Conservation (phyloP, 30 jellyfish, hydroid and myxozoan species). For the Calvadosia cruxmelitensis region DNA sequence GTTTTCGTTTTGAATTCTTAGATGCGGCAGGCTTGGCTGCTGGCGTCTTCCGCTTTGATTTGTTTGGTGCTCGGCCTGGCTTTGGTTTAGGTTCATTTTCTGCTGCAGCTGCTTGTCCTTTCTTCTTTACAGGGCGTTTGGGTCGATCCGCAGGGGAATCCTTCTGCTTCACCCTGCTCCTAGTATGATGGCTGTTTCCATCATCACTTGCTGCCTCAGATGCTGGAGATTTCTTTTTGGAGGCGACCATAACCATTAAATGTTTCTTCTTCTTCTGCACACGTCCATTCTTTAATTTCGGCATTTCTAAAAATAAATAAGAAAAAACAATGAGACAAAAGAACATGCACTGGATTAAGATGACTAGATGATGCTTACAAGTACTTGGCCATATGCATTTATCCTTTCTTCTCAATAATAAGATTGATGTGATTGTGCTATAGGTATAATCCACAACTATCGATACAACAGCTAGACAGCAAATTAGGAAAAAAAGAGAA, state of each 20-base stretch:
- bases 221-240: not conserved
- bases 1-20: not conserved
- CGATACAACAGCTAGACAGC: too few species aligned
- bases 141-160: not conserved
- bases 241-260: slow-evolving; percentile 18
- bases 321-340: too few species aligned
- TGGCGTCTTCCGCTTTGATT: not conserved
- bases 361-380: too few species aligned
- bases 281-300: slow-evolving; percentile 49
- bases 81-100: not conserved
- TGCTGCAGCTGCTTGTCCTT: not conserved
- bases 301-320: slow-evolving; percentile 27
- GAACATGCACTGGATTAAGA: too few species aligned
- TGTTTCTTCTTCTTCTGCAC: slow-evolving; percentile 23
- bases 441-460: too few species aligned
- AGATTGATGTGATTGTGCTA: too few species aligned
- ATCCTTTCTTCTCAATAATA: too few species aligned
- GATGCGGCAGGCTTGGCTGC: not conserved
- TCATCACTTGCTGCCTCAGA: not conserved
- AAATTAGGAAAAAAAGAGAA: too few species aligned
- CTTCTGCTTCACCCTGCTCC: not conserved
- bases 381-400: too few species aligned
- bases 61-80: not conserved
- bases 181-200: not conserved
- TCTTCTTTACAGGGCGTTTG: not conserved